Percentiles rank a stretch among this genome's conserved stretches.
phyloP scores from a whole-genome alignment of 2,113 vertebrate genomes.

The Elanus axillaris region DNA sequence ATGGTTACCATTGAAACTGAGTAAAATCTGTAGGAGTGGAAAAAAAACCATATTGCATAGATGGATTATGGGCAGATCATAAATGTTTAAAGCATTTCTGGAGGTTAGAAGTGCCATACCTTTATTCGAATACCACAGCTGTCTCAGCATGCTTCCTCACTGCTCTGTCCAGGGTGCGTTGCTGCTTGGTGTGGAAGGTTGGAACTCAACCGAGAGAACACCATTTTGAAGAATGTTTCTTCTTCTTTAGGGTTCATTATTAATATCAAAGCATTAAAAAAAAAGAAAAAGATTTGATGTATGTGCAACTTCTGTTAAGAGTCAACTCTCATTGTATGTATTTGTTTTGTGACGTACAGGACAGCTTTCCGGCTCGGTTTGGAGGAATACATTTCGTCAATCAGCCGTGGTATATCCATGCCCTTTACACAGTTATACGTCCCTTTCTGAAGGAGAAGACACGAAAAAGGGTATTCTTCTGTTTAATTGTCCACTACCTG shows the following conservation, averaged over 20 bases:
- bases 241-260: background rate
- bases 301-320: background rate
- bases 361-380: slow-evolving; percentile 96
- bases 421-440: slow-evolving; percentile 94
- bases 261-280: background rate
- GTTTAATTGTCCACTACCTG: background rate
- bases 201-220: background rate
- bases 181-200: background rate
- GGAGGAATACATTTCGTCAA: slow-evolving; percentile 99
- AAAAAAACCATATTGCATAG: background rate
- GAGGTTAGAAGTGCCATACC: background rate
- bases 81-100: background rate
- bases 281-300: background rate
- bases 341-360: slow-evolving; percentile 72
- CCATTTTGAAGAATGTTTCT: background rate
- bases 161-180: background rate
- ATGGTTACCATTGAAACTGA: background rate
- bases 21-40: background rate
- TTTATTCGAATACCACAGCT: background rate
- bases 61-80: background rate
- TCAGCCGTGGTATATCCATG: slow-evolving; percentile 98
- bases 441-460: slow-evolving; percentile 99
- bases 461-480: slow-evolving; percentile 88
- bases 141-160: background rate
- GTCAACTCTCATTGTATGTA: background rate